Conservation (phyloP, 2,888 invertebrate genomes). For the Argynnis bischoffii region DNA sequence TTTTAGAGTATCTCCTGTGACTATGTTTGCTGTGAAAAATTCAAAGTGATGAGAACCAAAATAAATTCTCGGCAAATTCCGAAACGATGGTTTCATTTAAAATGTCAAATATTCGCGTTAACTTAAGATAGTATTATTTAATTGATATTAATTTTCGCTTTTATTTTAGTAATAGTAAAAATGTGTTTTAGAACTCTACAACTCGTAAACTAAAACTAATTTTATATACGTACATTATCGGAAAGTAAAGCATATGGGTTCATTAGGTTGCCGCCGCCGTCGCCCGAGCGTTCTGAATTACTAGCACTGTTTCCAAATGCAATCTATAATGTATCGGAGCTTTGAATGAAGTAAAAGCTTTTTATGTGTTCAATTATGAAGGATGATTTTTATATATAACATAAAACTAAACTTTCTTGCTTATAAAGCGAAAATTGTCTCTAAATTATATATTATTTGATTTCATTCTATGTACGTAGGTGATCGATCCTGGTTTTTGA, state of each 20-base stretch:
- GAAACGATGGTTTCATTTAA: no score
- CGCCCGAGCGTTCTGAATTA: not conserved
- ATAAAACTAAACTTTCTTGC: not conserved
- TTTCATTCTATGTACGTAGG: no score
- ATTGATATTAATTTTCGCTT: no score
- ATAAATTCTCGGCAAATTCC: no score
- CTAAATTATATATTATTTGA: not conserved
- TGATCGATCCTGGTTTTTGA: no score
- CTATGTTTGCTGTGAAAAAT: no score
- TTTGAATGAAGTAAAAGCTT: constrained; percentile 11
- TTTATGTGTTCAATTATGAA: constrained; percentile 5
- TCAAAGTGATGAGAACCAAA: no score
- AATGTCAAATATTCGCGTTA: no score
- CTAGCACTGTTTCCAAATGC: constrained; percentile 17
- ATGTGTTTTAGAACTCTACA: not conserved
- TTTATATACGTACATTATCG: not conserved
- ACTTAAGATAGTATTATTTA: no score
- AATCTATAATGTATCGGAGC: constrained; percentile 19
- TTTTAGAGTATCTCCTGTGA: no score
- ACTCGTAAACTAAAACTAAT: constrained; percentile 1
- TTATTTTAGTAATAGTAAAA: no score
- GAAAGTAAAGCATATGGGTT: constrained; percentile 3
- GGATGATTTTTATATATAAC: not conserved
- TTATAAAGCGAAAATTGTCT: not conserved
- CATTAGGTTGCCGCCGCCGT: not conserved